Evolutionary conservation across 2,113 vertebrate genomes (phyloP).

Genomic region (Malurus elegans): DNA sequence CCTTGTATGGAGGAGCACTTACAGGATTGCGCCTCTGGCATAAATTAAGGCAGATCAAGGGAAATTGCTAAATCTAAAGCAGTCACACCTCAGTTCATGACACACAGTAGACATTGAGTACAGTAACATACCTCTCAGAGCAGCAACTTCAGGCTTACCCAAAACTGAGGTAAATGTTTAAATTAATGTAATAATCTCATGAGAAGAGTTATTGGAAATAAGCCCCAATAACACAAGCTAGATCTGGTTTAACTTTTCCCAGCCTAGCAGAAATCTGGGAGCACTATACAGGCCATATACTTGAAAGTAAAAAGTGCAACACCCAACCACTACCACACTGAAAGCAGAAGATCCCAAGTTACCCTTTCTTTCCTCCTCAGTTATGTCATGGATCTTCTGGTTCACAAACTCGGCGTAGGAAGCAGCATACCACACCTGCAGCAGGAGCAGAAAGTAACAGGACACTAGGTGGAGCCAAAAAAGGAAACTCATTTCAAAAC

Average conservation of each 20-base stretch:
- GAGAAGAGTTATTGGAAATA: not conserved
- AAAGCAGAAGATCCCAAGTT: not conserved
- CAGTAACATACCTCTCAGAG: not conserved
- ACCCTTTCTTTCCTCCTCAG: conserved; percentile 97
- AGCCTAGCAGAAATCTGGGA: not conserved
- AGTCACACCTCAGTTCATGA: not conserved
- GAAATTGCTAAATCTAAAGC: not conserved
- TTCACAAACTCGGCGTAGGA: conserved; percentile 96
- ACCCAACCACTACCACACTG: not conserved
- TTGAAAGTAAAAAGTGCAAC: not conserved
- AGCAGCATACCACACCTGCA: conserved; percentile 96
- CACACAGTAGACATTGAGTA: not conserved
- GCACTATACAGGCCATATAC: not conserved
- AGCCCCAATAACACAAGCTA: not conserved
- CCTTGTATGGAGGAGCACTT: not conserved
- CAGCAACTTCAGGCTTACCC: not conserved
- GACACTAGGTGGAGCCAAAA: not conserved
- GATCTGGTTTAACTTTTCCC: not conserved
- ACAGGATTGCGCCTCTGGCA: not conserved
- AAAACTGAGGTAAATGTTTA: not conserved
- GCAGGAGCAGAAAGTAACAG: not conserved
- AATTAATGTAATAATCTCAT: not conserved
- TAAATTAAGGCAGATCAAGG: not conserved
- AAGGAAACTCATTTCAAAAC: not conserved
- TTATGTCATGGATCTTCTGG: conserved; percentile 93